Conservation (phyloP, 2,888 invertebrate genomes). For the Shargacucullia verbasci region DNA sequence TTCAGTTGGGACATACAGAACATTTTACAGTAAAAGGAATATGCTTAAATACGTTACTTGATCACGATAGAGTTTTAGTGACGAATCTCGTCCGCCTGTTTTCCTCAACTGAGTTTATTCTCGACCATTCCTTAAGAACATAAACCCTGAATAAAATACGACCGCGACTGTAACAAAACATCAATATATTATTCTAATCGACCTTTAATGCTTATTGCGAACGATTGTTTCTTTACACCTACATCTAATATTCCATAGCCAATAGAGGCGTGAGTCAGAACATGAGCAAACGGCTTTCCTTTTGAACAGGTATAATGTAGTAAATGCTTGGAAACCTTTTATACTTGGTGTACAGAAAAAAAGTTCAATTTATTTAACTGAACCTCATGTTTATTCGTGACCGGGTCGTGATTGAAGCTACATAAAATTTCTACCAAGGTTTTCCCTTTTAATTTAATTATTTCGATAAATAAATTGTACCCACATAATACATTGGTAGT, state of each 20-base stretch:
- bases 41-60: background rate
- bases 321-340: slow-evolving; percentile 9
- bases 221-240: slow-evolving; percentile 39
- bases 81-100: too few species aligned
- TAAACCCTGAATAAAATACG: too few species aligned
- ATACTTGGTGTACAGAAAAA: slow-evolving; percentile 5
- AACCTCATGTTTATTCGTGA: slow-evolving; percentile 1
- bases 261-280: slow-evolving; percentile 54
- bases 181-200: slow-evolving; percentile 24
- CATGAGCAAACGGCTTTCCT: slow-evolving; percentile 52
- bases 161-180: slow-evolving; percentile 9
- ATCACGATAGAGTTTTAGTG: too few species aligned
- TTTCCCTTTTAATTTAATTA: too few species aligned
- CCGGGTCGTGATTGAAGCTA: background rate
- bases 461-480: too few species aligned
- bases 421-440: background rate
- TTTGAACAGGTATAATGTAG: slow-evolving; percentile 38
- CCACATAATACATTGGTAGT: too few species aligned
- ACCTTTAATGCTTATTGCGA: slow-evolving; percentile 37
- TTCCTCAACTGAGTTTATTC: too few species aligned
- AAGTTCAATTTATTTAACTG: slow-evolving; percentile 4
- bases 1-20: background rate
- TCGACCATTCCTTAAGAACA: too few species aligned
- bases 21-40: background rate
- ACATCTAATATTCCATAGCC: slow-evolving; percentile 44